Conservation (phyloP, 2,113 vertebrate genomes). For the Parotia lawesii region DNA sequence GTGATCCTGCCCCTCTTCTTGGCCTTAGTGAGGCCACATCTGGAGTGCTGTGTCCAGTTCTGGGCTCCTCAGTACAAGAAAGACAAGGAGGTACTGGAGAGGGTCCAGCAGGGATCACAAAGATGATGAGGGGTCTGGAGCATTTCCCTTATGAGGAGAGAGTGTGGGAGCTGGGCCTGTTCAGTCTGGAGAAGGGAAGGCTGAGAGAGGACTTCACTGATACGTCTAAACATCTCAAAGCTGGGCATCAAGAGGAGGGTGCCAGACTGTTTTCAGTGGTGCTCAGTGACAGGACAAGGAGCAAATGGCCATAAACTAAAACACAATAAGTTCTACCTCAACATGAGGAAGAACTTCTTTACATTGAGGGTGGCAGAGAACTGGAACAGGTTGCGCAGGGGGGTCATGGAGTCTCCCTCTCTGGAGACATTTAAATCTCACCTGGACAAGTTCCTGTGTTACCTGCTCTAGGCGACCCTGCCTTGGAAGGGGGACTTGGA, state of each 20-base stretch:
- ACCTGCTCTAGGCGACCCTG: accelerated
- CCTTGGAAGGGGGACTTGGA: neutral
- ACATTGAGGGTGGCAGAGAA: neutral
- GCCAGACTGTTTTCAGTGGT: neutral
- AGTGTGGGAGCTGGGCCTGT: neutral
- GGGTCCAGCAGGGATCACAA: accelerated
- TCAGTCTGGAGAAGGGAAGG: neutral
- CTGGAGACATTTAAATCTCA: neutral
- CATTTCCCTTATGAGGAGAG: neutral
- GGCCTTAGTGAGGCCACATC: neutral
- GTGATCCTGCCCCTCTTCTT: neutral
- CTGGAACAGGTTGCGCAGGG: neutral
- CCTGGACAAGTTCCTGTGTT: neutral
- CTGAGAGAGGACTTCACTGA: neutral
- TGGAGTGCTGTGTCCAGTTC: neutral
- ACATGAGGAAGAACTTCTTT: neutral
- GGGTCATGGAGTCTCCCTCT: neutral
- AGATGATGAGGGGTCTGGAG: neutral
- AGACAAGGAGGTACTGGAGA: neutral
- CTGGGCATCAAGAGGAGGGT: accelerated
- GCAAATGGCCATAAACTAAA: neutral
- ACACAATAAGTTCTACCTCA: neutral
- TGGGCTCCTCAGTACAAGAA: neutral
- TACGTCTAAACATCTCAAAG: neutral
- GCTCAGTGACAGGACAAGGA: neutral